Base-by-base conservation (phyloP, 1,140 invertebrate genomes). In the Diachasmimorpha longicaudata region DNA sequence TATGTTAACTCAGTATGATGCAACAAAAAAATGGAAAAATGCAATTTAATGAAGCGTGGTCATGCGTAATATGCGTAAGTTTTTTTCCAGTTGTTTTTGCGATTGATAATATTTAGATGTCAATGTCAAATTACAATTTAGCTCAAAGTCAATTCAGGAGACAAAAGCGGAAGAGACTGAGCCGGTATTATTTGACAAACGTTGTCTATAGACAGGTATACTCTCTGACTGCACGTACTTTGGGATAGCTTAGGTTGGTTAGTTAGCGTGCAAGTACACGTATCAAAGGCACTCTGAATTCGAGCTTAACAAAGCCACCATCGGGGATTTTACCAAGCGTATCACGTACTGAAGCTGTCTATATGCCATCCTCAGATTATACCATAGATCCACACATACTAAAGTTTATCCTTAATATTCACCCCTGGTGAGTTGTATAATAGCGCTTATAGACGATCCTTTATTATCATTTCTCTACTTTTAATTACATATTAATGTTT, bases 251-350 rank as follows among this genome's bases (percentile, higher is more conserved):
- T 88, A 88, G 87, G 87, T 88, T 88, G 87, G 86, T 89, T 89
- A 89, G 87, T 89, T 89, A 89, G 87, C 88, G 85, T 87, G 88
- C 88, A 89, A 89, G 87, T 89, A 89, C 88, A 89, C 88, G 88
- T 89, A 89, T 89, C 88, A 89, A 89, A 89, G 88, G 88, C 88
- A 88, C 87, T 88, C 87, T 87, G 87, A 89, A 88, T 88, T 83
- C 87, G 85, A 88, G 87, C 86, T 88, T 87, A 88, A 89, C 88
- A 89, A 88, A 88, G 86, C 86, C 86, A 85, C 85, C 82, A 83
- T 63, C 58, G 58, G 83, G 81, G 82, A 83, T 81, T 86, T 88
- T 89, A 86, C 85, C 84, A 89, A 88, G 83, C 88, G 88, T 88
- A 84, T 88, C 88, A 89, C 88, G 88, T 89, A 88, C 81, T 85